Evolutionary conservation across 2,888 invertebrate genomes (phyloP), one percentile per base, ranked within the genome.

Genomic region (Drosophila kuntzei): DNA sequence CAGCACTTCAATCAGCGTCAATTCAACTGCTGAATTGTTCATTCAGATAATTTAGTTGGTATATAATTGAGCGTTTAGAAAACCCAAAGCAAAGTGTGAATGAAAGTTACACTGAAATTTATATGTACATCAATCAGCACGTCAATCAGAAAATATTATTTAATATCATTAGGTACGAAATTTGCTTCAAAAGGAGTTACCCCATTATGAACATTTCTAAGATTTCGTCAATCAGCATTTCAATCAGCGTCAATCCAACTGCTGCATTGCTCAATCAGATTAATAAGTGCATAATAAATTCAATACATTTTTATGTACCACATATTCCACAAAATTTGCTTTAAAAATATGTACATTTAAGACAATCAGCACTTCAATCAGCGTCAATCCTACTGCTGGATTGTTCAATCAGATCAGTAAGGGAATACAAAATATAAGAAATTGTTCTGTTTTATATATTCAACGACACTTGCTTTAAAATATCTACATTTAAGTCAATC

Each of bases 361-460:
- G 25, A 39, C 29, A 37, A 22, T 37, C 6, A 41, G 7, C 29
- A 25, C 22, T 41, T 62, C 51, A 53, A 41, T 53, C 54, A 20
- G 11, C n/a, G n/a, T n/a, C n/a, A n/a, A n/a, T n/a, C n/a, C n/a
- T n/a, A n/a, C 14, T 18, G 12, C n/a, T 12, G 2, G 8, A 12
- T n/a, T 20, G n/a, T 7, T 7, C n/a, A 22, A 43, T 22, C 2
- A 43, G n/a, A 6, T 14, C 2, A 36, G 8, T 12, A 36, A 36
- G 7, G 7, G 2, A 5, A 25, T 6, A 25, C 7, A 25, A 6
- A 7, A 36, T 3, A 36, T 5, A 14, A 6, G n/a, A 14, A 36
- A n/a, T 36, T 36, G 6, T 0, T 36, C 6, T 14, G 32, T n/a
- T 32, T 9, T 29, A 3, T 34, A n/a, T 16, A 16, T 4, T n/a